Evolutionary conservation across 2,113 vertebrate genomes (phyloP), one percentile per base, ranked within the genome.

Genomic region (Amphilophus citrinellus): DNA sequence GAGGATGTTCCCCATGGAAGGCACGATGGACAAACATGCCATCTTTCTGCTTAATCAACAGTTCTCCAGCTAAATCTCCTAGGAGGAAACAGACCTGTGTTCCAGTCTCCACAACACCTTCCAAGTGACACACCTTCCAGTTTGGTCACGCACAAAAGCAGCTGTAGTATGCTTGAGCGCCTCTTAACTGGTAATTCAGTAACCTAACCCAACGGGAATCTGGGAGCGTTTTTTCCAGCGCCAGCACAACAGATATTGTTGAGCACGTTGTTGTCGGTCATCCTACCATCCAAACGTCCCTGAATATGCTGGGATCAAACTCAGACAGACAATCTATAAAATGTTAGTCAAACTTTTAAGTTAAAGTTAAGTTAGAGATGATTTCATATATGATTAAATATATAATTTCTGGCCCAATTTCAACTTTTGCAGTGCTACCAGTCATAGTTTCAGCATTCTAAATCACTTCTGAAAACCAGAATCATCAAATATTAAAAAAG

Each of bases 51-150:
- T 53, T 44, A 27, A 73, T 53, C 37, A 80, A 47, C 42, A 56
- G 42, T 39, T 53, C 65, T 53, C 10, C 47, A 71, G 66, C 66
- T 61, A 39, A 20, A 82, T 39, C 44, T 24, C 58, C 58, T 59
- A 42, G 18, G n/a, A 39, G 68, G 32, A 65, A 63, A 76, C 17
- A 1, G 22, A 65, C 0, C n/a, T 18, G 24, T 3, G 47, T 44
- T 76, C 18, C 59, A 76, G 44, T 24, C 30, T 82, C 66, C 44
- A 15, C 44, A 47, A 15, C 13, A 14, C 44, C 44, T 47, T 47
- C 14, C 44, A 73, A 73, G 66, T 73, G 66, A 73, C 66, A 73
- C 66, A 32, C 50, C 44, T 71, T 71, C 44, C 17, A 18, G 53
- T 53, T 53, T 73, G 66, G 44, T 8, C 44, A 27, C 32, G 66